Evolutionary conservation across 1,140 invertebrate genomes (phyloP), one percentile per base, ranked within the genome.

Genomic region (Reticulitermes speratus): DNA sequence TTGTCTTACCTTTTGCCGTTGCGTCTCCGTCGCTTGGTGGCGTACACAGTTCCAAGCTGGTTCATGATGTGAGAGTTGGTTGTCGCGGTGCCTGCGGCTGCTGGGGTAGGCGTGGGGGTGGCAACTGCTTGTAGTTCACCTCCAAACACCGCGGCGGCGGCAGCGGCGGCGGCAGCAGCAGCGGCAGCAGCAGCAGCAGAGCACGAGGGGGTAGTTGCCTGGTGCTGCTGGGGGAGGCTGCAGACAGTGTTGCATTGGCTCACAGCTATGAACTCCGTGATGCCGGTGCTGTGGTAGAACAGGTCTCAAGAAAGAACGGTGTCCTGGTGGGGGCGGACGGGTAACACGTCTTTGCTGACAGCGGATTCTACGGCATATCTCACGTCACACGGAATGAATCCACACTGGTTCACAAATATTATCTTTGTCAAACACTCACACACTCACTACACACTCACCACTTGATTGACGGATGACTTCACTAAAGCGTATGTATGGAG

Each of bases 1-100:
- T 0, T n/a, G 65, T 30, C 23, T 52, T 92, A 98, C 97, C 97
- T 98, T 93, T 98, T 98, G 88, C 97, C 97, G 91, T 98, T 98
- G 89, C 97, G 93, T 89, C 97, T 93, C 90, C 97, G 93, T 89
- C 97, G 92, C 91, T 98, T 99, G 86, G 97, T 98, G 86, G 97
- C 97, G 91, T 98, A 98, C 89, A 98, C 97, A 88, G 97, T 98
- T 87, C 97, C 96, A 88, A 98, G 94, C 89, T 98, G 97, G 92
- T 96, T 97, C 93, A 97, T 96, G 87, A 91, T 91, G 86, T 92
- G 90, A 88, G 91, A 16, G 48, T 30, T 32, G 30, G 65, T 6
- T 38, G 84, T 25, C 30, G 86, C 84, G 65, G 52, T 19, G 25
- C 38, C 86, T 7, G 25, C 84, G 48, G 45, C 86, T 11, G 25